Evolutionary conservation across 1,140 invertebrate genomes (phyloP), one percentile per base, ranked within the genome.

Genomic region (Bombus picipes): DNA sequence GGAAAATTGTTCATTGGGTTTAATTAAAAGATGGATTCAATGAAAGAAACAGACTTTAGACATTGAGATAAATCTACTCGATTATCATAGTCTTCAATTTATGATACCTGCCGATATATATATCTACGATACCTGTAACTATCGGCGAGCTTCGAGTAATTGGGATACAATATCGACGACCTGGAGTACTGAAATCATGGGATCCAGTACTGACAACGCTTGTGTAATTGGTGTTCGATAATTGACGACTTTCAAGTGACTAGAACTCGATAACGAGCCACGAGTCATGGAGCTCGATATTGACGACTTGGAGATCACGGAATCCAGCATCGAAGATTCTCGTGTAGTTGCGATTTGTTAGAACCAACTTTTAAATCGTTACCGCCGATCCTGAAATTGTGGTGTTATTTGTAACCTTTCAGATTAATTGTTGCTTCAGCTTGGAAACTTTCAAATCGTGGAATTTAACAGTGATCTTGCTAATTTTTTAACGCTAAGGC

Each of bases 181-280:
- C 32, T 9, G n/a, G 10, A 25, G 43, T 32, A 34, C 41, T 75
- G 41, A 75, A 75, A 75, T 53, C 73, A 53, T 53, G 73, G 32
- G 41, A 53, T 53, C 43, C 43, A 47, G n/a, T 73, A 75, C 43
- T 12, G 73, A 53, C 73, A 43, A 75, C 73, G 47, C n/a, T 75
- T 32, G 73, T 75, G 43, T 75, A 75, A 75, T 75, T 75, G 73
- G 73, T 75, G 73, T 75, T 75, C 43, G 22, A 75, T 75, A 75
- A 75, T 75, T 75, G 73, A 75, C 73, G 73, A 75, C 73, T 75
- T 75, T 75, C 73, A 15, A 75, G 73, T 75, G 73, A 75, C 73
- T 53, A 53, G 73, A 75, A 75, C 43, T 53, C 73, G 41, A 53
- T 75, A 75, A 75, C 73, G 22, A 75, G n/a, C 73, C 43, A 13